phyloP scores from a whole-genome alignment of 1,140 invertebrate genomes.

The Aphidius gifuensis region DNA sequence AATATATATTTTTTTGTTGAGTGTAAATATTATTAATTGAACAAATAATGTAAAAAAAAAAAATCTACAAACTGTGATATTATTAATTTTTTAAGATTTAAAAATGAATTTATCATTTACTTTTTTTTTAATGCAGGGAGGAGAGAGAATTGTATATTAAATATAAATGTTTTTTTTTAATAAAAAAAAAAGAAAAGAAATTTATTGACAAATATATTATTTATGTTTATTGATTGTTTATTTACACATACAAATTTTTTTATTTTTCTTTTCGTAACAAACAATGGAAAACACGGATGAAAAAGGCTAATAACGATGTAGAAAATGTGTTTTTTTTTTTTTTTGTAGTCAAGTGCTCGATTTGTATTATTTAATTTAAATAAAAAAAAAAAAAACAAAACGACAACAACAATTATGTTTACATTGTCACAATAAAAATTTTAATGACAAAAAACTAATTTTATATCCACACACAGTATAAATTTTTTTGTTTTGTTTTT shows the following conservation, averaged over 20 bases:
- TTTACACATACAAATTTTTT: conserved; percentile 2
- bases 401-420: conserved; percentile 16
- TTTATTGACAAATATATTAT: conserved; percentile 46
- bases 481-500: conserved; percentile 2
- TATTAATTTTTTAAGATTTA: conserved; percentile 51
- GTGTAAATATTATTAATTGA: conserved; percentile 40
- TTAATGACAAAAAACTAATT: not conserved
- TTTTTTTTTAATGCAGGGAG: not conserved
- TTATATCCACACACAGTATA: too few species aligned
- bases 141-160: not conserved
- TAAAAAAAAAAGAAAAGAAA: not conserved
- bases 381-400: not conserved
- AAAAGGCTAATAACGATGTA: conserved; percentile 37
- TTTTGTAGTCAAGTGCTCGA: conserved; percentile 23
- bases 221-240: conserved; percentile 34
- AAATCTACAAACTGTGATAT: conserved; percentile 56
- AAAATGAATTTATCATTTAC: conserved; percentile 33
- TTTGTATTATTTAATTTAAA: not conserved
- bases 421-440: conserved; percentile 21
- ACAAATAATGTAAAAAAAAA: not conserved
- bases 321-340: conserved; percentile 43
- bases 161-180: not conserved
- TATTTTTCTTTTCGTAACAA: conserved; percentile 38
- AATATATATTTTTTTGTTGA: conserved; percentile 36
- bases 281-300: conserved; percentile 42